Conservation (phyloP, 2,888 invertebrate species). For the Tubiluchus corallicola region DNA sequence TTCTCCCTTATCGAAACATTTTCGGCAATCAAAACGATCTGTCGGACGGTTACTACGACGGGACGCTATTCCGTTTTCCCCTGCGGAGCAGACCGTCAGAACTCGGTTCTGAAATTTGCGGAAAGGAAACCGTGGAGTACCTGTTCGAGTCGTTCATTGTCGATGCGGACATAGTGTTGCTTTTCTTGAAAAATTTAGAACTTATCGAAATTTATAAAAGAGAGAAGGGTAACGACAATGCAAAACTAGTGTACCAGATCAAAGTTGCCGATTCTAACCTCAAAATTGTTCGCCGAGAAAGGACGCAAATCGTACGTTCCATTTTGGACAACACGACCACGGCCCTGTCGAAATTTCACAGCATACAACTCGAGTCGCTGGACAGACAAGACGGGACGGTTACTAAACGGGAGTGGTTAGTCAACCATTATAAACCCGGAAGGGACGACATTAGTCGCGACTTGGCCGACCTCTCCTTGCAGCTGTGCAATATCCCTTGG, state of each 20-base stretch:
- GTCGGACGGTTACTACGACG: conserved; percentile 16
- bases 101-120: conserved; percentile 18
- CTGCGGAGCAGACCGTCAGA: conserved; percentile 17
- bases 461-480: conserved; percentile 12
- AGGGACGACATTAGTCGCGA: conserved; percentile 5
- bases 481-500: conserved; percentile 16
- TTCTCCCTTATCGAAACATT: conserved; percentile 16
- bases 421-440: not conserved
- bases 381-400: conserved; percentile 2
- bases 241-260: conserved; percentile 13
- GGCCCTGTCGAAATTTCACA: not conserved
- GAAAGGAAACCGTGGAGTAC: conserved; percentile 14
- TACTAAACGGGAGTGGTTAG: not conserved
- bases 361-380: conserved; percentile 1
- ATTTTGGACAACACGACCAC: conserved; percentile 4
- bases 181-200: conserved; percentile 21
- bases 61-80: conserved; percentile 24
- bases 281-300: conserved; percentile 6
- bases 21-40: conserved; percentile 15
- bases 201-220: conserved; percentile 17
- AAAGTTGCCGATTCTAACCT: conserved; percentile 8
- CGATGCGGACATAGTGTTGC: conserved; percentile 18
- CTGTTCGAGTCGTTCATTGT: conserved; percentile 16
- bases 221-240: conserved; percentile 9
- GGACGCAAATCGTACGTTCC: conserved; percentile 4